Base-by-base conservation (phyloP, 2,113 vertebrate genomes). In the Gymnarchus niloticus region DNA sequence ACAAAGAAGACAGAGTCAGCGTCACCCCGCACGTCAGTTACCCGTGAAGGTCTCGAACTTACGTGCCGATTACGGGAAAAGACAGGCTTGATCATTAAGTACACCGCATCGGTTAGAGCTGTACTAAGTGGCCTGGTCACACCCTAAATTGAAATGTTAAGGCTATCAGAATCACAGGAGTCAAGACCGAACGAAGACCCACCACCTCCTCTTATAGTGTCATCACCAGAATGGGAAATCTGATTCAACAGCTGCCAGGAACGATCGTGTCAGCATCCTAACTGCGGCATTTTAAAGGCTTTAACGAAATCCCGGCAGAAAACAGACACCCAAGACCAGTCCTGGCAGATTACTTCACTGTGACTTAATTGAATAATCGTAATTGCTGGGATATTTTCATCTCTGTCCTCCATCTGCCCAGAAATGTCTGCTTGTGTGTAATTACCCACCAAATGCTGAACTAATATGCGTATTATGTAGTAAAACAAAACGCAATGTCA, bases 1-100 rank as follows among this genome's bases (percentile, higher is more conserved):
- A 90, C 85, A 9, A 88, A 89, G 89, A 57, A 49, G 90, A 84
- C 83, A 87, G 69, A 92, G 12, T 83, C 44, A 84, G 48, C 5
- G 2, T 73, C 56, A n/a, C 84, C 54, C 1, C 1, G n/a, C 4
- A 0, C 4, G 23, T 33, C 6, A 51, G 46, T 46, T 7, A 44
- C 48, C 1, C n/a, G 7, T 1, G 12, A 25, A 51, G 48, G 2
- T 49, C 48, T 49, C 48, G 23, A n/a, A 80, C n/a, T n/a, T n/a
- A n/a, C n/a, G n/a, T n/a, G n/a, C n/a, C n/a, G n/a, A n/a, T n/a
- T n/a, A n/a, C 48, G 77, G 12, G 41, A 51, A 81, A 51, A 1
- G 10, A 78, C 46, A 81, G 23, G 49, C n/a, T 23, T 81, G 46
- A 48, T 17, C 56, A 57, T 17, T 21, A 57, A 12, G 23, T 21